These are phyloP conservation scores for Eueides isabella DNA, from an alignment of 1,140 invertebrate genomes.

Conservation along the genomic window DNA sequence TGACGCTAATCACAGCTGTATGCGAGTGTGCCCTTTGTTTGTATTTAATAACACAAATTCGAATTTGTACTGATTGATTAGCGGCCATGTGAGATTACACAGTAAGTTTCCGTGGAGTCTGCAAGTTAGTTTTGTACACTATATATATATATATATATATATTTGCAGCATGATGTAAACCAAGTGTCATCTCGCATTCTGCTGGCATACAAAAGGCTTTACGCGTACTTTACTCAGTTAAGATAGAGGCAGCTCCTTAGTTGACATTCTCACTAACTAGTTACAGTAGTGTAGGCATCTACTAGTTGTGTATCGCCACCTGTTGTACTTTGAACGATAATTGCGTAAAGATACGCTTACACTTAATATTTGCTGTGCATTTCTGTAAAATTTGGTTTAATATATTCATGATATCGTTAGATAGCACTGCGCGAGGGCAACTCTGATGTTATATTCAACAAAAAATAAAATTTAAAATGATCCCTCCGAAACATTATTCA, in stretches of 20 bases:
- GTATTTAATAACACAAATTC: neutral
- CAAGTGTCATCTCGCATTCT: neutral
- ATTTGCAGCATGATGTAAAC: neutral
- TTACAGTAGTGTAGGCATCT: neutral
- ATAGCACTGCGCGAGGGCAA: neutral
- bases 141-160: neutral
- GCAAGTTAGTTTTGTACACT: neutral
- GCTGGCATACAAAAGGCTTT: neutral
- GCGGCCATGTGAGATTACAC: neutral
- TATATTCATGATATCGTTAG: neutral
- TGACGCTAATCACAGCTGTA: neutral
- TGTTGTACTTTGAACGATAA: neutral
- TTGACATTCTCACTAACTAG: neutral
- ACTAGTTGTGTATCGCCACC: neutral
- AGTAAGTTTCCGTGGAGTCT: no score
- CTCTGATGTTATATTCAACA: neutral
- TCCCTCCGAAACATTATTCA: slow-evolving; percentile 11
- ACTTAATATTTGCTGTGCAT: slow-evolving; percentile 11
- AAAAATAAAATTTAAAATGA: neutral
- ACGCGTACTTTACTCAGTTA: neutral
- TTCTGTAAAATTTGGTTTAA: neutral
- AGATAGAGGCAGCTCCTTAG: neutral
- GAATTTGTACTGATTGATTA: no score
- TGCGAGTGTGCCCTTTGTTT: neutral
- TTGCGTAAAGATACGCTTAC: slow-evolving; percentile 36